phyloP scores from a whole-genome alignment of 35 echinoderm and acorn worm genomes.

The Heliocidaris erythrogramma region DNA sequence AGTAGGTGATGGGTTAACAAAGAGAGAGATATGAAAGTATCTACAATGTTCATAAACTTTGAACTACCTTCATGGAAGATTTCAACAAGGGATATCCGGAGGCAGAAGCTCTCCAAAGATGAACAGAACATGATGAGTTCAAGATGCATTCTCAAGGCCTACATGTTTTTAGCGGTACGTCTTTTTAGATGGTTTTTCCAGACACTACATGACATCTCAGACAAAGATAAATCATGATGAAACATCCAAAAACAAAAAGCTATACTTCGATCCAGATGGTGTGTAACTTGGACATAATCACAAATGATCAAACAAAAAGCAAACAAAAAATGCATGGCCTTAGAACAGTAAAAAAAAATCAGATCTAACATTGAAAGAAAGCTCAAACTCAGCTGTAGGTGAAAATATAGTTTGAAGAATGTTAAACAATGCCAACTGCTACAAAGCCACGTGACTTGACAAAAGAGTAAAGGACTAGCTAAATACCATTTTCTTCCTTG shows the following conservation, averaged over 20 bases:
- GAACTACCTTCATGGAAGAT: background rate
- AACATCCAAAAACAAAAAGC: background rate
- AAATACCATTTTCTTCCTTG: too few relatives aligned
- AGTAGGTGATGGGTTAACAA: too few relatives aligned
- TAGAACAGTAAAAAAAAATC: background rate
- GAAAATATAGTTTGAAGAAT: too few relatives aligned
- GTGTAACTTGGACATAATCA: background rate
- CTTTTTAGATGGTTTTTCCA: background rate
- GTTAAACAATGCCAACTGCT: too few relatives aligned
- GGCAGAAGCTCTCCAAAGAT: background rate
- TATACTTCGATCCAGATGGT: background rate
- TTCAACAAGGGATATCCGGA: background rate
- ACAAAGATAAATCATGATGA: background rate
- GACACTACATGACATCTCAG: background rate
- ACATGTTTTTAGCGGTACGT: background rate
- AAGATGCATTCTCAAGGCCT: slow-evolving; percentile 8
- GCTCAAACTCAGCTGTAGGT: too few relatives aligned
- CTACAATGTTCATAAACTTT: background rate
- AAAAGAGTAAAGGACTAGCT: too few relatives aligned
- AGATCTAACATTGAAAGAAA: too few relatives aligned
- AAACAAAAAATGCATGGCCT: background rate
- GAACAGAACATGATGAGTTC: background rate
- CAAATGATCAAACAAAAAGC: background rate
- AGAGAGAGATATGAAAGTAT: background rate
- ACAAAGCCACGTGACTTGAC: too few relatives aligned